These are phyloP conservation scores for Butorides virescens DNA, from an alignment of 2,113 vertebrate genomes.

Conservation along the genomic window DNA sequence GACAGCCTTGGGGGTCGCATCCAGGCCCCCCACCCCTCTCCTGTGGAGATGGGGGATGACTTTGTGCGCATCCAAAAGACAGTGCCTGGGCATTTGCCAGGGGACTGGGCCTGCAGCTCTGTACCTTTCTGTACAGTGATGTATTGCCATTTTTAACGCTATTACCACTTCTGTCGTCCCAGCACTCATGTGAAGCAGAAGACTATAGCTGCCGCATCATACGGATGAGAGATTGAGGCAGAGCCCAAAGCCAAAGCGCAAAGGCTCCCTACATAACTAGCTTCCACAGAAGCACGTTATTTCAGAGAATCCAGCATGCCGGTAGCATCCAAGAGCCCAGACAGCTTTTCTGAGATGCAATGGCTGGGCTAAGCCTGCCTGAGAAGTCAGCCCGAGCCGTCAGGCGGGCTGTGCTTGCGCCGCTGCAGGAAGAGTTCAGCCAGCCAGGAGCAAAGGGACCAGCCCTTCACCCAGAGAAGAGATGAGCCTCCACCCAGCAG, in stretches of 20 bases:
- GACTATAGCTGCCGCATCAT: neutral
- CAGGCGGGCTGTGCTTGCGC: neutral
- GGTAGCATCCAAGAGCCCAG: neutral
- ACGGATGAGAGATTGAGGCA: neutral
- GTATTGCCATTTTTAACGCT: neutral
- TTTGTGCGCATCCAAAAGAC: neutral
- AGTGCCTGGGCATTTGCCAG: neutral
- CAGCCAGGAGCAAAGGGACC: neutral
- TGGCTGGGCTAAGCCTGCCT: neutral
- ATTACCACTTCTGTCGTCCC: neutral
- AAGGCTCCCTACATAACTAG: neutral
- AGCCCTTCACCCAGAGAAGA: neutral
- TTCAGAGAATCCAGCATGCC: neutral
- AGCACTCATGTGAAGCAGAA: neutral
- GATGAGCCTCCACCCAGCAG: neutral
- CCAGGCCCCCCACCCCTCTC: neutral
- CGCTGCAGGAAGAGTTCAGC: neutral
- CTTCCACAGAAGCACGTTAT: neutral
- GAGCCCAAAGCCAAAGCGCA: neutral
- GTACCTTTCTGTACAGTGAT: neutral
- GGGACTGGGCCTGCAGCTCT: neutral
- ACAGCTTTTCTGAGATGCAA: neutral
- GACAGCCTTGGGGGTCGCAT: fast-evolving
- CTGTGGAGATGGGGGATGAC: neutral
- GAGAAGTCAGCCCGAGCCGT: neutral